Base-by-base conservation (phyloP, 2,113 vertebrate genomes). In the Phylloscopus trochilus region DNA sequence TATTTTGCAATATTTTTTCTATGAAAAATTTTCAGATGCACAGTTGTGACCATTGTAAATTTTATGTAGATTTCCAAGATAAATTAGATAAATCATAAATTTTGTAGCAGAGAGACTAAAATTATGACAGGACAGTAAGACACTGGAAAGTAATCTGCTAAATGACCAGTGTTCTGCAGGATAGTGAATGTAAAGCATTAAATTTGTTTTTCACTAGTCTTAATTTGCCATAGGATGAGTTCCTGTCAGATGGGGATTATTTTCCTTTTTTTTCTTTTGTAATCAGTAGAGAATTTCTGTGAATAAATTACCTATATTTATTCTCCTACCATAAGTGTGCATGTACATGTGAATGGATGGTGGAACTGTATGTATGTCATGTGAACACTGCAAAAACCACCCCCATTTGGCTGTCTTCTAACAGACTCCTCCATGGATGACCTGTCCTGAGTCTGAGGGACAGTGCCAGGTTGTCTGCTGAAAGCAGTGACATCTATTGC, bases 261-360 rank as follows among this genome's bases (percentile, higher is more conserved):
- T 75, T 53, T 43, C 1, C 28, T 44, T 43, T 46, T 14, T n/a
- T 70, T 69, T 67, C 52, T 47, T 18, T 37, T 39, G 5, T 78
- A 30, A 37, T 55, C 4, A 13, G 12, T 79, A 79, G 37, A 88
- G 41, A 73, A 7, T 26, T 89, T 68, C 46, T 95, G 51, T 93
- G 78, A 93, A 84, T 93, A 81, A 91, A 82, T 86, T 79, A 84
- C 19, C 49, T 70, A 2, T 90, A 93, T 88, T 75, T 92, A 87
- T 94, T 95, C 27, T 89, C 81, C 39, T 26, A 33, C 21, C 68
- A 0, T 46, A 73, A 49, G 10, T 58, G 35, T 90, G 55, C 14
- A 9, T 49, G 12, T 72, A 7, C 83, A 55, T 1, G 5, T 87
- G 81, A 62, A 19, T 91, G 79, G 69, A 33, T 89, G 56, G 30